These are phyloP conservation scores for Rhinogobius similis DNA, from an alignment of 2,113 vertebrate species.

Conservation along the genomic window DNA sequence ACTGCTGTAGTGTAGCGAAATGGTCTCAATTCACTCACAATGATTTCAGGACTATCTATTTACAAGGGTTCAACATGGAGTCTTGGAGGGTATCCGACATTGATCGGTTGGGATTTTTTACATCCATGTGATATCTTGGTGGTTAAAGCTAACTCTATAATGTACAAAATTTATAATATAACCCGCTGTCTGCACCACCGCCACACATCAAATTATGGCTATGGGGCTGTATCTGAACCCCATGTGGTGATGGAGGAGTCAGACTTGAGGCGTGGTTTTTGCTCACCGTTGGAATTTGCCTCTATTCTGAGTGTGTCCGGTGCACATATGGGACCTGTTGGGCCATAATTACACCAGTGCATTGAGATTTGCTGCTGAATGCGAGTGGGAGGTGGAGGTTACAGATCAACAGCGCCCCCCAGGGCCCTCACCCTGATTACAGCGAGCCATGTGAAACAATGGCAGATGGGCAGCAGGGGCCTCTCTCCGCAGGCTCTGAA, in stretches of 20 bases:
- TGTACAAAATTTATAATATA: too few relatives aligned
- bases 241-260: neutral
- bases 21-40: too few relatives aligned
- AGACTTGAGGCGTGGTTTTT: neutral
- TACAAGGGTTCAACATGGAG: too few relatives aligned
- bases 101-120: too few relatives aligned
- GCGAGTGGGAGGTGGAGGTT: slow-evolving; percentile 55
- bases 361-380: slow-evolving; percentile 68
- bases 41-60: too few relatives aligned
- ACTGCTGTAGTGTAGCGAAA: too few relatives aligned
- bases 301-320: slow-evolving; percentile 35
- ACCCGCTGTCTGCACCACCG: neutral
- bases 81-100: too few relatives aligned
- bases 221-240: neutral
- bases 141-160: too few relatives aligned
- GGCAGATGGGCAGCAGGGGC: slow-evolving; percentile 16
- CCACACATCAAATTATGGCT: neutral
- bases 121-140: too few relatives aligned
- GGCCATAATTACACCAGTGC: slow-evolving; percentile 72
- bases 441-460: slow-evolving; percentile 43
- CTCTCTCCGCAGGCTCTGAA: slow-evolving; percentile 14
- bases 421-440: slow-evolving; percentile 55
- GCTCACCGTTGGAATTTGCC: neutral
- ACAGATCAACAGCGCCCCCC: slow-evolving; percentile 55
- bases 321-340: slow-evolving; percentile 63